Percentiles rank a stretch among this genome's conserved stretches.
These are phyloP conservation scores for Ptiloglossa arizonensis DNA, from an alignment of 1,140 invertebrate species.

Conservation along the genomic window DNA sequence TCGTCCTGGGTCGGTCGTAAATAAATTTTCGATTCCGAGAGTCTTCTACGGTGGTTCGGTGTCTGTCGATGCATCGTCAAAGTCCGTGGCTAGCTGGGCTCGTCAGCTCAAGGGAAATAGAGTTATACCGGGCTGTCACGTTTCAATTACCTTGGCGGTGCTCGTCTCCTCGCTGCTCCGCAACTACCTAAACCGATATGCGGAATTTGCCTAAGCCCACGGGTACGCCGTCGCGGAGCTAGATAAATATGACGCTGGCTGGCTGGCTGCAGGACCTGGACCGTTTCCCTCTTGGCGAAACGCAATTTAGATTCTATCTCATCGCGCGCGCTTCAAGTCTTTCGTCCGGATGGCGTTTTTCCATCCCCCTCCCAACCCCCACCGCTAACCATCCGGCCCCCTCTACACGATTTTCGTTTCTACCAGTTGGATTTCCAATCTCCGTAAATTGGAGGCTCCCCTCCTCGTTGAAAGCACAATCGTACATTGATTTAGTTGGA, in stretches of 20 bases:
- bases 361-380: not conserved
- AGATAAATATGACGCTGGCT: slow-evolving; percentile 61
- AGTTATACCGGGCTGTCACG: slow-evolving; percentile 14
- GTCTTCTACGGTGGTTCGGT: not conserved
- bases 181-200: slow-evolving; percentile 54
- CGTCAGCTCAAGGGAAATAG: slow-evolving; percentile 28
- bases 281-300: slow-evolving; percentile 43
- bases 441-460: slow-evolving; percentile 55
- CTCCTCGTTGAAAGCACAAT: not conserved
- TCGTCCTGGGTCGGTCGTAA: not conserved
- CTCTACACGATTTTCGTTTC: slow-evolving; percentile 42
- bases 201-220: slow-evolving; percentile 57
- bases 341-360: slow-evolving; percentile 36
- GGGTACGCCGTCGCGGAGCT: slow-evolving; percentile 43
- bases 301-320: slow-evolving; percentile 61
- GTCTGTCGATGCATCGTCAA: slow-evolving; percentile 3
- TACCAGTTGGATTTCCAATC: slow-evolving; percentile 53
- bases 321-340: slow-evolving; percentile 42
- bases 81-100: not conserved
- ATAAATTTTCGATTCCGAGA: not conserved
- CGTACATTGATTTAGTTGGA: slow-evolving; percentile 13
- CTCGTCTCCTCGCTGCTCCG: slow-evolving; percentile 5
- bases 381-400: not conserved
- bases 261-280: slow-evolving; percentile 9
- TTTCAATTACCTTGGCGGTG: slow-evolving; percentile 54